These are phyloP conservation scores for Bombyx huttoni DNA, from an alignment of 2,888 invertebrate species.

Conservation along the genomic window DNA sequence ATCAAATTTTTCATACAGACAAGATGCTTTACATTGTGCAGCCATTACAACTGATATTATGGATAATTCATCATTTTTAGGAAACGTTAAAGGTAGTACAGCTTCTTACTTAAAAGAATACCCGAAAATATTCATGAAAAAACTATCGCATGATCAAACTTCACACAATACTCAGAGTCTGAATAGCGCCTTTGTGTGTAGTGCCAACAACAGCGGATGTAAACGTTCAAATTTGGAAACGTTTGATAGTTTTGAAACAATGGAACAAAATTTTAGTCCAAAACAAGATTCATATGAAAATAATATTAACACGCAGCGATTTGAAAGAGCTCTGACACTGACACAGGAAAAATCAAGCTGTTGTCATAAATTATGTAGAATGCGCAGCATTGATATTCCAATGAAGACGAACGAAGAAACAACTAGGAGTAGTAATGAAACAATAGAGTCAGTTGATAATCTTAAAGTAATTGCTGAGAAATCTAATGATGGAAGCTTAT, in stretches of 20 bases:
- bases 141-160: conserved; percentile 21
- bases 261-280: conserved; percentile 2
- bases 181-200: background rate
- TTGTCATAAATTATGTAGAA: background rate
- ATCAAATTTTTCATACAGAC: conserved; percentile 8
- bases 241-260: background rate
- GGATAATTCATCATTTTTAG: conserved; percentile 39
- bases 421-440: background rate
- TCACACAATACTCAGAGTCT: conserved; percentile 6
- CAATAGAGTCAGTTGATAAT: background rate
- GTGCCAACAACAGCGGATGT: too few relatives aligned
- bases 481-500: background rate
- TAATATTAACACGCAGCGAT: background rate
- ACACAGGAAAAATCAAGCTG: conserved; percentile 1
- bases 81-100: conserved; percentile 30
- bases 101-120: conserved; percentile 53
- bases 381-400: background rate
- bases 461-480: background rate
- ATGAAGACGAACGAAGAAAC: background rate
- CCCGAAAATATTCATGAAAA: conserved; percentile 58
- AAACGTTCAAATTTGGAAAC: background rate
- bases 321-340: background rate
- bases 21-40: conserved; percentile 17
- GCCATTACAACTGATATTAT: conserved; percentile 11
- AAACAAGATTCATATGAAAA: conserved; percentile 4